Percentiles rank a stretch among this genome's conserved stretches.
Conservation (phyloP, 2,113 vertebrate species). For the Scomber japonicus region DNA sequence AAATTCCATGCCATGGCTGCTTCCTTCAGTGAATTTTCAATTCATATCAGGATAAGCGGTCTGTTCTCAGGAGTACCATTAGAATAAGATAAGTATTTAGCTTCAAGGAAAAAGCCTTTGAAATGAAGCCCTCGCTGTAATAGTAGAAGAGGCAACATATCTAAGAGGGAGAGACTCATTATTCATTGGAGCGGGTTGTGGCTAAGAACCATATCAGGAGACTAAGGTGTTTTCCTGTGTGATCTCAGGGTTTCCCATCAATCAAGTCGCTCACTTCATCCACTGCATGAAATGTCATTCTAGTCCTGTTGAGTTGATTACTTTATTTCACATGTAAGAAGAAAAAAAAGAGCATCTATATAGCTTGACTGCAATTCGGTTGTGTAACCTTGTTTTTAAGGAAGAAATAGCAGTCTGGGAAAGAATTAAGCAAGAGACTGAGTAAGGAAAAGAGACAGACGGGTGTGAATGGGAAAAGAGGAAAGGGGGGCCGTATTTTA, state of each 20-base stretch:
- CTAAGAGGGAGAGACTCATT: constrained; percentile 62
- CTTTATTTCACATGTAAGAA: constrained; percentile 4
- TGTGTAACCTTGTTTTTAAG: constrained; percentile 33
- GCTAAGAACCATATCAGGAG: constrained; percentile 38
- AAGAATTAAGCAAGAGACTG: constrained; percentile 56
- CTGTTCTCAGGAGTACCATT: constrained; percentile 77
- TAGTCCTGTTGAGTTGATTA: constrained; percentile 17
- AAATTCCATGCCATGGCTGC: constrained; percentile 67
- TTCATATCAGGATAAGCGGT: constrained; percentile 74
- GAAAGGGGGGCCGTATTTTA: constrained; percentile 74
- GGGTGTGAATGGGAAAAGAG: constrained; percentile 59
- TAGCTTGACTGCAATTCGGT: constrained; percentile 23
- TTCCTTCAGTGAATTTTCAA: constrained; percentile 73
- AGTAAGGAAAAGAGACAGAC: constrained; percentile 60
- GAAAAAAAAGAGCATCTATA: constrained; percentile 6
- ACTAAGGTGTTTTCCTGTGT: constrained; percentile 36
- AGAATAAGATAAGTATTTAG: constrained; percentile 79
- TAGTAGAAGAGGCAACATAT: constrained; percentile 63
- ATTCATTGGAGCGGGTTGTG: constrained; percentile 53
- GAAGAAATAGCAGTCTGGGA: constrained; percentile 59
- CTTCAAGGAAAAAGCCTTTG: constrained; percentile 79
- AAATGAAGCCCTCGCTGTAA: constrained; percentile 70
- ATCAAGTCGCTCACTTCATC: constrained; percentile 13
- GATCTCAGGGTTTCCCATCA: constrained; percentile 17
- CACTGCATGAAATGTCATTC: constrained; percentile 13